Base-by-base conservation (phyloP, 2,113 vertebrate species). In the Micronycteris hirsuta region DNA sequence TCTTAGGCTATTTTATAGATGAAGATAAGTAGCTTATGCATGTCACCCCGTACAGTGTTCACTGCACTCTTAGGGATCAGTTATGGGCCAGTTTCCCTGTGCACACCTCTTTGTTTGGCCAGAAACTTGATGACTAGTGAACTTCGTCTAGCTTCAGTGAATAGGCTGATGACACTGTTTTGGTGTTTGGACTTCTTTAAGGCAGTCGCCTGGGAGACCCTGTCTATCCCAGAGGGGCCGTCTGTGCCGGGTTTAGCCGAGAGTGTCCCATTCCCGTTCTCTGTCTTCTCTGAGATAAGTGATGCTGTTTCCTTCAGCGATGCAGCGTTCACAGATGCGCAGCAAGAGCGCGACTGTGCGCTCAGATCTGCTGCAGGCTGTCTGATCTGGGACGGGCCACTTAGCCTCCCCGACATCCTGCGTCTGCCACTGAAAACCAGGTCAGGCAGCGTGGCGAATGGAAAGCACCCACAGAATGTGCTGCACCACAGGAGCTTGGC, bases 301-400 rank as follows among this genome's bases (percentile, higher is more conserved):
- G 8, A 14, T 49, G 17, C 5, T 56, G 67, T 85, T 68, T 74
- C 84, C 63, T 38, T 24, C 31, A 73, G 24, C 7, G 20, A 2
- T 2, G 12, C 20, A 36, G 52, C 65, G 8, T 43, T 14, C n/a
- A 13, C 0, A 24, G 15, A 20, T 11, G 10, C 7, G 52, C 1
- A 31, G 43, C 43, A 33, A 20, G 15, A 20, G 3, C 2, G 19
- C 28, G 45, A 14, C 28, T 45, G 1, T 36, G 43, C 54, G 33
- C 15, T n/a, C 28, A 36, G 33, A 45, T 45, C 47, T 83, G 67
- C 31, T 45, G 15, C 5, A 31, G 45, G 45, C 38, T 22, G 3
- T 86, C 10, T 54, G 80, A 38, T 58, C 20, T 89, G 43, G 49
- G 61, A 63, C 28, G 14, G 14, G 61, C 61, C 61, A 5, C 61